A percentile compares a stretch with the other conserved stretches of the same genome.
Conservation (phyloP, 2,797 vertebrate genomes). For the Notoglanidium macrostoma region DNA sequence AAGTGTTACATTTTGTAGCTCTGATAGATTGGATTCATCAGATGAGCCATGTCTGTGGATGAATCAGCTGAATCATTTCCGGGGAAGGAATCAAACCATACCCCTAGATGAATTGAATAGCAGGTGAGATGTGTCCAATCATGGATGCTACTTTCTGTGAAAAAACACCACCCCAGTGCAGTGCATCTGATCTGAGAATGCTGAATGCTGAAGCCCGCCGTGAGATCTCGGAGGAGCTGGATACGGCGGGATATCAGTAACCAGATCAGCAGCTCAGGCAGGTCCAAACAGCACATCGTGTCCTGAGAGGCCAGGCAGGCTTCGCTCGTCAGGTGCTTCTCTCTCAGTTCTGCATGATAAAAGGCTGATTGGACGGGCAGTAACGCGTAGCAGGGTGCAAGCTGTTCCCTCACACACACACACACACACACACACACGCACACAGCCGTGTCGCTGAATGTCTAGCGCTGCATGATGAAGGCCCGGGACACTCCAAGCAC, state of each 20-base stretch:
- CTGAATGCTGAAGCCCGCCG: too few species aligned
- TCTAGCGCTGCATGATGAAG: background rate
- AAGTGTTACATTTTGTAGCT: background rate
- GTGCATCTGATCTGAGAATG: background rate
- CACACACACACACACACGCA: background rate
- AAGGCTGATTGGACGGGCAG: constrained; percentile 40
- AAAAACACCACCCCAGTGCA: background rate
- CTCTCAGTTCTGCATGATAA: constrained; percentile 31
- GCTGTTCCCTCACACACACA: constrained; percentile 27
- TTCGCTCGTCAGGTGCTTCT: constrained; percentile 24
- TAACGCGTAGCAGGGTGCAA: constrained; percentile 31
- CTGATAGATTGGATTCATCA: background rate
- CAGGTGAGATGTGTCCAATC: background rate
- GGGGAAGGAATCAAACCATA: background rate
- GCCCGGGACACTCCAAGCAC: background rate
- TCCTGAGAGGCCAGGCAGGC: background rate
- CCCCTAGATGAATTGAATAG: too few species aligned
- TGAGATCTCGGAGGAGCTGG: background rate
- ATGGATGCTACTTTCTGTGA: background rate
- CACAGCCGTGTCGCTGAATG: background rate
- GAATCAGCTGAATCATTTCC: background rate
- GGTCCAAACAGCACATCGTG: constrained; percentile 8
- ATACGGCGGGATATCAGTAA: constrained; percentile 16
- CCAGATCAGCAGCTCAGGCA: constrained; percentile 31
- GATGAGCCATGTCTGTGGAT: background rate